These are phyloP conservation scores for Thinocorus orbignyianus DNA, from an alignment of 2,113 vertebrate species.

Conservation along the genomic window DNA sequence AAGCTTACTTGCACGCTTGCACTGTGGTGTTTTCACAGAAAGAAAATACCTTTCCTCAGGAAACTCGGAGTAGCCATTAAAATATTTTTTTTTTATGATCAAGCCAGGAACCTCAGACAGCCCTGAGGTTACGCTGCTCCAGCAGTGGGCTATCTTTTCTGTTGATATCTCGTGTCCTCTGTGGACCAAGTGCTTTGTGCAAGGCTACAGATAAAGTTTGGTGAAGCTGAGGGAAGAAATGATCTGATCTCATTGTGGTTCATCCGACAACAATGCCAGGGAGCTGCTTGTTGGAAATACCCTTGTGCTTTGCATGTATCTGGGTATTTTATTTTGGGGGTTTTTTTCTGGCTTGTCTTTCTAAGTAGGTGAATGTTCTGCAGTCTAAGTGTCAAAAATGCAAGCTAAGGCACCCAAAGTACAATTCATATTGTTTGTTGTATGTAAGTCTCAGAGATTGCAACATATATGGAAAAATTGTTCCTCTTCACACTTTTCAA, in stretches of 20 bases:
- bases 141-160: not conserved
- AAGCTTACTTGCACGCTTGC: not conserved
- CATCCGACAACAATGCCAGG: not conserved
- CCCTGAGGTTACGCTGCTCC: not conserved
- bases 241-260: not conserved
- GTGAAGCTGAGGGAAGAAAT: not conserved
- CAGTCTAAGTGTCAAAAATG: not conserved
- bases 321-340: not conserved
- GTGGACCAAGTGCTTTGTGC: not conserved
- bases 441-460: not conserved
- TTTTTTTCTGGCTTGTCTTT: not conserved
- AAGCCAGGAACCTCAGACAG: not conserved
- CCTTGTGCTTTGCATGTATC: not conserved
- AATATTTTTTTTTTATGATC: not conserved
- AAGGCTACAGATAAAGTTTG: not conserved
- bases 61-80: not conserved
- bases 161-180: accelerated
- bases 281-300: not conserved
- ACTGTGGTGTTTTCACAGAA: not conserved
- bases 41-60: not conserved
- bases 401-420: not conserved
- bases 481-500: not conserved
- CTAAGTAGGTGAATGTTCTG: not conserved
- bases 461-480: not conserved
- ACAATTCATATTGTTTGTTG: not conserved